Conservation (phyloP, 2,888 invertebrate genomes). For the Melanostoma mellinum region DNA sequence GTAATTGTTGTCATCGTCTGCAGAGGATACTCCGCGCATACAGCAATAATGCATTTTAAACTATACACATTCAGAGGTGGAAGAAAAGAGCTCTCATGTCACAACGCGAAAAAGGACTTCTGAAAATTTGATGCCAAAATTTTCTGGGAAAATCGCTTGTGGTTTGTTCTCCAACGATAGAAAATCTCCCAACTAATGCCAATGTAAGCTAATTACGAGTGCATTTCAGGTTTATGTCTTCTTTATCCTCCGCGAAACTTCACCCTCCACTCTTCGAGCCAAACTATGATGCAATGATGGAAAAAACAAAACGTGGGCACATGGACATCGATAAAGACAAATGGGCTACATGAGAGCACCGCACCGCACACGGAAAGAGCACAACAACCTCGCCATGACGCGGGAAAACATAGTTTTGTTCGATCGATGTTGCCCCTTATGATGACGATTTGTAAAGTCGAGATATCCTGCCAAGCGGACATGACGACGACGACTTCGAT, state of each 20-base stretch:
- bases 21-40: slow-evolving; percentile 30
- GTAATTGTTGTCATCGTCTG: slow-evolving; percentile 45
- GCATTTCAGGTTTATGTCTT: slow-evolving; percentile 35
- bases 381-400: slow-evolving; percentile 17
- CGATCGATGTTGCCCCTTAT: slow-evolving; percentile 61
- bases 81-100: slow-evolving; percentile 11
- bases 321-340: slow-evolving; percentile 62
- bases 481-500: slow-evolving; percentile 32
- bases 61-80: slow-evolving; percentile 21
- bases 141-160: slow-evolving; percentile 9
- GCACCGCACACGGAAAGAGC: slow-evolving; percentile 45
- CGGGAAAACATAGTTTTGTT: slow-evolving; percentile 31
- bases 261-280: not conserved
- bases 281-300: slow-evolving; percentile 34
- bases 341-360: slow-evolving; percentile 58
- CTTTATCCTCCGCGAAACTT: not conserved
- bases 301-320: slow-evolving; percentile 62
- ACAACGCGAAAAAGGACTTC: not conserved
- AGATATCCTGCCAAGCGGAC: slow-evolving; percentile 62
- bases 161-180: not conserved
- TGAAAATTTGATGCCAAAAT: slow-evolving; percentile 54
- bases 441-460: slow-evolving; percentile 65
- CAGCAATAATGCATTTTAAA: slow-evolving; percentile 46
- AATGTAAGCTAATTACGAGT: slow-evolving; percentile 57
- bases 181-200: slow-evolving; percentile 38